These are phyloP conservation scores for Cerastis leucographa DNA, from an alignment of 2,888 invertebrate genomes.

Conservation along the genomic window DNA sequence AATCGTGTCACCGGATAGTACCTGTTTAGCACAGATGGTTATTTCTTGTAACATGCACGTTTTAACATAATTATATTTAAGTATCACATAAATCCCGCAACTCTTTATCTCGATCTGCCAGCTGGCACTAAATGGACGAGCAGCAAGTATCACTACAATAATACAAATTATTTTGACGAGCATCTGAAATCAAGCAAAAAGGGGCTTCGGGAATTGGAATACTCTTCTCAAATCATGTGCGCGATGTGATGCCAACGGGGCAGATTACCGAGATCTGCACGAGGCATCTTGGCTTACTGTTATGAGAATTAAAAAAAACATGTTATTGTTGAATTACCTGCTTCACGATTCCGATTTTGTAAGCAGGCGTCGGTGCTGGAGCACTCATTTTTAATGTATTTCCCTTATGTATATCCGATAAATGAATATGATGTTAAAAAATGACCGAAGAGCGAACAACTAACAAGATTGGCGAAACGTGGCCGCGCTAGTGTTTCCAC, in stretches of 20 bases:
- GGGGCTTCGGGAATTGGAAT: constrained; percentile 12
- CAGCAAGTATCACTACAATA: constrained; percentile 24
- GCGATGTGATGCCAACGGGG: constrained; percentile 86
- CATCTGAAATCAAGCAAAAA: constrained; percentile 28
- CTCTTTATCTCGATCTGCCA: constrained; percentile 41
- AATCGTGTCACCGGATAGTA: constrained; percentile 98
- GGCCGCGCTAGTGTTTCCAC: constrained; percentile 85
- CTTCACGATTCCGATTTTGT: constrained; percentile 87
- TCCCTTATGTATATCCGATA: constrained; percentile 72
- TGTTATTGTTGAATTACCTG: constrained; percentile 83
- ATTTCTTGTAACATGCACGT: constrained; percentile 25
- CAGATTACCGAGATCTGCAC: constrained; percentile 82
- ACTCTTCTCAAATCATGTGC: constrained; percentile 27
- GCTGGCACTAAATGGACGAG: constrained; percentile 49
- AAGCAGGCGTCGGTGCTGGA: constrained; percentile 82
- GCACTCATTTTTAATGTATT: constrained; percentile 84
- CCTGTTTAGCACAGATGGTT: constrained; percentile 89
- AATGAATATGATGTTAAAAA: constrained; percentile 75
- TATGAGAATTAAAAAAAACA: constrained; percentile 66
- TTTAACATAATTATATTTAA: constrained; percentile 20
- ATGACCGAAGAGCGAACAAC: constrained; percentile 81
- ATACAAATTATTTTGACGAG: constrained; percentile 11
- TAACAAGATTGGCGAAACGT: constrained; percentile 87
- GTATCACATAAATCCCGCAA: constrained; percentile 18
- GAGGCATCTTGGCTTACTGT: constrained; percentile 76